Evolutionary conservation across 2,113 vertebrate species (phyloP).

Genomic region (Gallinago media): DNA sequence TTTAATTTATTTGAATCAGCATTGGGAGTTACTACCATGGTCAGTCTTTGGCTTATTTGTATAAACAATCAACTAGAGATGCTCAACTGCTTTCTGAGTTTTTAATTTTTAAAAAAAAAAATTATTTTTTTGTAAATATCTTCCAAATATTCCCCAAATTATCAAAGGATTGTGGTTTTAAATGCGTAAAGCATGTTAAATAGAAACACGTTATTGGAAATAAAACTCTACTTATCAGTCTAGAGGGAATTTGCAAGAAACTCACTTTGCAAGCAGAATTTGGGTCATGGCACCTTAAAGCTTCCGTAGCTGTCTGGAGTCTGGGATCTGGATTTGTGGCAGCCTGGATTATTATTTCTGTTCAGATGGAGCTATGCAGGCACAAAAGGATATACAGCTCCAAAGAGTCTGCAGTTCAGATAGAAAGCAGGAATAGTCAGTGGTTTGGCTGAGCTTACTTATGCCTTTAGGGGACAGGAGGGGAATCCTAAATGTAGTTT

Average conservation of each 20-base stretch:
- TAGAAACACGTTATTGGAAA: not conserved
- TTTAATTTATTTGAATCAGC: conserved; percentile 47
- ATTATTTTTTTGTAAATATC: not conserved
- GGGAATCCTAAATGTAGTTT: not conserved
- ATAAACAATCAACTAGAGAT: not conserved
- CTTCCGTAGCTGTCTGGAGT: conserved; percentile 10
- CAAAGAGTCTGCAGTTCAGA: not conserved
- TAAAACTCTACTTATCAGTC: not conserved
- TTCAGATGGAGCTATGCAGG: not conserved
- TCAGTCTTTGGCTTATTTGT: not conserved
- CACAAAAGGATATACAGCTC: not conserved
- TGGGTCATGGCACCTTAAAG: not conserved
- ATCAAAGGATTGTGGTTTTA: conserved; percentile 9
- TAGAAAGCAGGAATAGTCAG: not conserved
- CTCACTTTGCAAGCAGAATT: not conserved
- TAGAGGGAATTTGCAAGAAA: conserved; percentile 6
- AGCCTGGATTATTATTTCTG: not conserved
- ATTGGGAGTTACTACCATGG: not conserved
- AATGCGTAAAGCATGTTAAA: conserved; percentile 1
- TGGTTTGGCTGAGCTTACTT: not conserved
- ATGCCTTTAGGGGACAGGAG: not conserved
- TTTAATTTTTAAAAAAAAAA: not conserved
- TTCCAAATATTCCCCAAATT: conserved; percentile 4
- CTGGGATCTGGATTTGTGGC: not conserved
- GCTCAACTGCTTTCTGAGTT: not conserved